Conservation (phyloP, 2,113 vertebrate species). For the Lycocorax pyrrhopterus region DNA sequence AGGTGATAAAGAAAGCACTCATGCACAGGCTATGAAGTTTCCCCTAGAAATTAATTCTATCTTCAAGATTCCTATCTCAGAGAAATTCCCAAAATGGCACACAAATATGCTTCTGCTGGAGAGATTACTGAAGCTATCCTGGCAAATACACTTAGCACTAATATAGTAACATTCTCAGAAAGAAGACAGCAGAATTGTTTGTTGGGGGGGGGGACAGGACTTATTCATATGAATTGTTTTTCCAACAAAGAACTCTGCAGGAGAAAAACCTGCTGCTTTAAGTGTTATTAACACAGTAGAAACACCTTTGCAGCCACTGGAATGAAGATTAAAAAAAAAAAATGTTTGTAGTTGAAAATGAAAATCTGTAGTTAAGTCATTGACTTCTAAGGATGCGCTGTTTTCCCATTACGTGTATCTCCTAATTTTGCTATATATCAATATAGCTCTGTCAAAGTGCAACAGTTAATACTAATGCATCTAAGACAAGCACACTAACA, state of each 20-base stretch:
- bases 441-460: neutral
- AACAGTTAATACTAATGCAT: slow-evolving; percentile 42
- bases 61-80: slow-evolving; percentile 92
- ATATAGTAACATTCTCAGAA: slow-evolving; percentile 51
- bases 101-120: slow-evolving; percentile 85
- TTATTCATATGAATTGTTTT: slow-evolving; percentile 49
- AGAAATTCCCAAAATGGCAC: slow-evolving; percentile 92
- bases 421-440: neutral
- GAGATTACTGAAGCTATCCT: slow-evolving; percentile 87
- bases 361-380: slow-evolving; percentile 13
- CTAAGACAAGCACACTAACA: neutral
- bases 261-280: slow-evolving; percentile 1
- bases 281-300: slow-evolving; percentile 2
- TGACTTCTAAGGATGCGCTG: neutral
- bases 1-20: slow-evolving; percentile 91
- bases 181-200: slow-evolving; percentile 31
- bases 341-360: neutral
- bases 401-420: neutral
- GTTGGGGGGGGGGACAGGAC: neutral
- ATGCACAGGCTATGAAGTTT: slow-evolving; percentile 90
- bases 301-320: neutral
- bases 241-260: slow-evolving; percentile 44
- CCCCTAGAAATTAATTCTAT: slow-evolving; percentile 96
- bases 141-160: slow-evolving; percentile 76
- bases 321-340: neutral